Evolutionary conservation across 2,113 vertebrate species (phyloP), one percentile per base, ranked within the genome.

Genomic region (Colinus virginianus): DNA sequence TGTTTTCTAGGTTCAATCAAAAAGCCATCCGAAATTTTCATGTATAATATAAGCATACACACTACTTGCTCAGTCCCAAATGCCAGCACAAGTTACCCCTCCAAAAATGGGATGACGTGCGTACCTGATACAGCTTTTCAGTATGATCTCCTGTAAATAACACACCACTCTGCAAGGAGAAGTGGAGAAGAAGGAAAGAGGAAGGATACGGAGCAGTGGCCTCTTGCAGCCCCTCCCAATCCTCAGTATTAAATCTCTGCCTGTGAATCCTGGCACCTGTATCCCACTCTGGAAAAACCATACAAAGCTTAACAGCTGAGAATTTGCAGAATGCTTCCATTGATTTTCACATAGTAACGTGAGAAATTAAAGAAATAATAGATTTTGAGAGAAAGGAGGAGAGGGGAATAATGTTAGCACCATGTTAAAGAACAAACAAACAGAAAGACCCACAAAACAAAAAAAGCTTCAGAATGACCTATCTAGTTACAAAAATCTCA

Each of bases 261-360:
- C n/a, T 77, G 36, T 58, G 45, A 88, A 67, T 32, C 43, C 66
- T 83, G 55, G 26, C 83, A 81, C 36, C 43, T 88, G 16, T 53
- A 58, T 26, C 36, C 40, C 36, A 9, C 17, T 71, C 62, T 84
- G 67, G 62, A 84, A 94, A 88, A 94, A 26, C 1, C 43, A 64
- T 7, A 55, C 2, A 9, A 45, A 69, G 63, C 61, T 90, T 46
- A 85, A 91, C 55, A 94, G 81, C 89, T 90, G 81, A 84, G 88
- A 93, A 88, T 86, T 16, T 80, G 72, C n/a, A 82, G 77, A 90
- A 85, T 8, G 30, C 22, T 34, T 90, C 38, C 4, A 1, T 3
- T 46, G 23, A n/a, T 81, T 78, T 90, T 69, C 75, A 78, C 7
- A 38, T 15, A 75, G 48, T 13, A 40, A 75, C 59, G 22, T 4